Conservation (phyloP, 1,140 invertebrate species). For the Hirudo medicinalis region DNA sequence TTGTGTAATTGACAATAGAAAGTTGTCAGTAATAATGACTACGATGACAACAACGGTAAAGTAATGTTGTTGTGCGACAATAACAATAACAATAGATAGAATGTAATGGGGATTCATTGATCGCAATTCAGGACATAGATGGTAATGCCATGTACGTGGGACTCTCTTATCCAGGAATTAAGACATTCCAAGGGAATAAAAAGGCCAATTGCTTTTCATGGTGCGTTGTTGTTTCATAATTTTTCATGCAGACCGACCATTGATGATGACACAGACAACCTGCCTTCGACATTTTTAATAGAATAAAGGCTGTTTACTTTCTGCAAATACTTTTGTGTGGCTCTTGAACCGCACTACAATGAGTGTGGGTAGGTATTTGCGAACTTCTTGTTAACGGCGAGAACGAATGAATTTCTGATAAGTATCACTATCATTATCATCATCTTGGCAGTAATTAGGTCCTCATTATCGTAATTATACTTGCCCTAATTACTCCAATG, state of each 20-base stretch:
- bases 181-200: constrained; percentile 74
- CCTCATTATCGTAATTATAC: too few relatives aligned
- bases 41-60: not conserved
- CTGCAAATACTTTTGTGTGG: too few relatives aligned
- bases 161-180: constrained; percentile 75
- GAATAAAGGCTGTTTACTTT: too few relatives aligned
- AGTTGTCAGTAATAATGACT: not conserved
- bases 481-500: too few relatives aligned
- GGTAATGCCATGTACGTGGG: constrained; percentile 74
- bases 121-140: constrained; percentile 57
- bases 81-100: too few relatives aligned
- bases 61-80: not conserved
- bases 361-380: too few relatives aligned
- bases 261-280: not conserved
- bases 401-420: too few relatives aligned
- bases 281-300: too few relatives aligned
- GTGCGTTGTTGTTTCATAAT: constrained; percentile 36
- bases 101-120: not conserved
- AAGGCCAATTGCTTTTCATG: constrained; percentile 82
- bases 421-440: too few relatives aligned
- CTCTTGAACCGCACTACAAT: too few relatives aligned
- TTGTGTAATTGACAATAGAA: not conserved
- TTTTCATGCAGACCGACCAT: not conserved
- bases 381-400: too few relatives aligned
- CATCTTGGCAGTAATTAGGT: too few relatives aligned